Base-by-base conservation (phyloP, 2,888 invertebrate species). In the Stegana nigrithorax region DNA sequence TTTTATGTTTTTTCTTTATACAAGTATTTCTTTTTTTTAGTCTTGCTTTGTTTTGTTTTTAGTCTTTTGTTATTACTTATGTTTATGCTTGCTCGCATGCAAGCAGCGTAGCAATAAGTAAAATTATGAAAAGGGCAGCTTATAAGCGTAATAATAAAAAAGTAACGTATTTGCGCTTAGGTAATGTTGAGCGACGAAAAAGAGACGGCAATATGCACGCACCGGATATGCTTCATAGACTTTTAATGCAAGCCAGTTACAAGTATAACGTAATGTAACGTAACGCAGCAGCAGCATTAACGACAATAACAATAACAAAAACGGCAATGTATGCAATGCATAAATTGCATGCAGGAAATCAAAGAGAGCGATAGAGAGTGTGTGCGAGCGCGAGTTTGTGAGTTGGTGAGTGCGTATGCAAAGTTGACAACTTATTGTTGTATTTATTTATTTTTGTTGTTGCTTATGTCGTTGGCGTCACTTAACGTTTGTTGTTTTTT, bases 161-260 rank as follows among this genome's bases (percentile, higher is more conserved):
- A 64, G 66, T 70, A 73, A 69, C 70, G 69, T 65, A 75, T 70
- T 51, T 71, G 70, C 72, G 70, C 23, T 47, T 19, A 47, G 4
- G 21, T n/a, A n/a, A n/a, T n/a, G n/a, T n/a, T n/a, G n/a, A n/a
- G n/a, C n/a, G n/a, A n/a, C n/a, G n/a, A n/a, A n/a, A n/a, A n/a
- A n/a, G 58, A 44, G 44, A 55, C 63, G 45, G 67, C 68, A 67
- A 65, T 67, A 32, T 50, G 62, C 72, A 75, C 73, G 80, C 81
- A 80, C 81, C 81, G 81, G 81, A 81, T 80, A 82, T 69, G 73
- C 70, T 71, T 82, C 72, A 81, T 82, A 76, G 73, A 72, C n/a
- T n/a, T n/a, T n/a, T n/a, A n/a, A n/a, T n/a, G n/a, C n/a, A n/a
- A n/a, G n/a, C n/a, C n/a, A n/a, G n/a, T n/a, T n/a, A n/a, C n/a